Conservation (phyloP, 2,797 vertebrate species). For the Staurois parvus region DNA sequence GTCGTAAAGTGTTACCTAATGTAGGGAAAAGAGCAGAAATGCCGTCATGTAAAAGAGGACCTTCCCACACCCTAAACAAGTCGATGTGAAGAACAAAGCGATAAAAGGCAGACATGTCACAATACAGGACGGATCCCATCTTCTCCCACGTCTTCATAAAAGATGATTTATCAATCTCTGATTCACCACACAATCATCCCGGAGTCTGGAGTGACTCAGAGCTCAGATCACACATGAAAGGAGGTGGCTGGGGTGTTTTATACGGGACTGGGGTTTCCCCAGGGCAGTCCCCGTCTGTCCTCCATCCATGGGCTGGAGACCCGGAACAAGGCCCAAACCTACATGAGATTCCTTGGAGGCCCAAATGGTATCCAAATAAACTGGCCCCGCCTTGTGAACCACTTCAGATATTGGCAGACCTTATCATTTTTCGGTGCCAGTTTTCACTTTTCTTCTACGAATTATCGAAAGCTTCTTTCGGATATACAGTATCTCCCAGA, state of each 20-base stretch:
- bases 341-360: no score
- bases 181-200: conserved; percentile 17
- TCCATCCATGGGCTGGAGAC: no score
- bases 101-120: conserved; percentile 18
- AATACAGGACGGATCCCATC: neutral
- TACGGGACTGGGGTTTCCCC: neutral
- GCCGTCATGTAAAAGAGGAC: neutral
- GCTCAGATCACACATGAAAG: no score
- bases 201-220: conserved; percentile 6
- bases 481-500: no score
- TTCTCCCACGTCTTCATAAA: conserved; percentile 2
- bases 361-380: no score
- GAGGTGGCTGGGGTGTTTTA: neutral
- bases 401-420: no score
- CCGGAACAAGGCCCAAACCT: no score
- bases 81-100: neutral
- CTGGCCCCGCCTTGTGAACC: no score
- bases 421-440: no score
- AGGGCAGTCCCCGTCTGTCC: neutral
- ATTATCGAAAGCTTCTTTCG: no score
- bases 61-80: neutral
- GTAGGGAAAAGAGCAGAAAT: neutral
- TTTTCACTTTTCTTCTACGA: no score
- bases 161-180: conserved; percentile 1
- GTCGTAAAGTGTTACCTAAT: neutral